These are phyloP conservation scores for Tetramorium bicarinatum DNA, from an alignment of 2,888 invertebrate genomes.

Conservation along the genomic window DNA sequence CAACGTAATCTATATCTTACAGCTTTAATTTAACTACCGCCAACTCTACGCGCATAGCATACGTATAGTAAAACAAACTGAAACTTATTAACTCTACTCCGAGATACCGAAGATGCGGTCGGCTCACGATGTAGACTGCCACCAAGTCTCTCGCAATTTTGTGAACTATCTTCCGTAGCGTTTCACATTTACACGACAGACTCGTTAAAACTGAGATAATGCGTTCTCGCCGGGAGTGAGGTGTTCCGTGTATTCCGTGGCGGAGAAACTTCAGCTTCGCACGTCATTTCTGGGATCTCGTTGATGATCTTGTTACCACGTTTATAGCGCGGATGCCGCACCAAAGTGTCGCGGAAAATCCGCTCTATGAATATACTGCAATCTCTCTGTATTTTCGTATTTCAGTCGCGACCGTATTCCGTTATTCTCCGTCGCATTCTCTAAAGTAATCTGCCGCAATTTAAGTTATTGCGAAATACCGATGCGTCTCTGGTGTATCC, in stretches of 20 bases:
- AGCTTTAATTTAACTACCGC: conserved; percentile 26
- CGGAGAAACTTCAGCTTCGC: conserved; percentile 51
- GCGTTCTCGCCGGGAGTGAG: conserved; percentile 43
- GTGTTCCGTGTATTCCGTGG: conserved; percentile 8
- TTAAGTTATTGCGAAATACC: conserved; percentile 25
- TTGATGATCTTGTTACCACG: conserved; percentile 63
- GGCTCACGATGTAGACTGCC: conserved; percentile 7
- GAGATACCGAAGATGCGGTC: conserved; percentile 34
- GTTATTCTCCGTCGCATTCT: conserved; percentile 33
- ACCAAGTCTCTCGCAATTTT: conserved; percentile 27
- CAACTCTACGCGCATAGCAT: neutral
- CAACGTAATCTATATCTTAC: conserved; percentile 12
- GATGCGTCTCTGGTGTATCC: neutral
- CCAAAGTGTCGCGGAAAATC: conserved; percentile 52
- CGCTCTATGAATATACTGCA: conserved; percentile 39
- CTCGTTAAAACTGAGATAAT: conserved; percentile 55
- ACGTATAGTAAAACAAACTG: conserved; percentile 18
- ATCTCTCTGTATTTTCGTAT: conserved; percentile 21
- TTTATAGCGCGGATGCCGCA: conserved; percentile 55
- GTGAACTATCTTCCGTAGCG: conserved; percentile 15
- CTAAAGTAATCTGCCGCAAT: conserved; percentile 41
- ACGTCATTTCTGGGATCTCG: conserved; percentile 43
- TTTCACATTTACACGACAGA: conserved; percentile 39
- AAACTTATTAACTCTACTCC: conserved; percentile 34
- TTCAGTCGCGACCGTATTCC: neutral